Evolutionary conservation across 2,888 invertebrate genomes (phyloP), one percentile per base, ranked within the genome.

Genomic region (Polylopha cassiicola): DNA sequence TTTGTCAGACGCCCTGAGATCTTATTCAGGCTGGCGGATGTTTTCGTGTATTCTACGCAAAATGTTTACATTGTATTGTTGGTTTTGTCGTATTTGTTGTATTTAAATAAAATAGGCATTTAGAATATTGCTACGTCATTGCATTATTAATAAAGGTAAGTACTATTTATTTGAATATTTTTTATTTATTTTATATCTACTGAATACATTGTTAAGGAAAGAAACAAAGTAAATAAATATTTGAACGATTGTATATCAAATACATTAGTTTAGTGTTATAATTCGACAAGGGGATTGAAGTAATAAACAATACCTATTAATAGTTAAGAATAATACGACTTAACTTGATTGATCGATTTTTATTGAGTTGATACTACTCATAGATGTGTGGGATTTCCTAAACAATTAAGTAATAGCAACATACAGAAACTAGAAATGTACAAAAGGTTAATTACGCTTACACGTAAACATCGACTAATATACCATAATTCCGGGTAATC

Each of bases 401-500:
- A n/a, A 17, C 7, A 10, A 7, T 4, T 13, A 4, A 26, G 8
- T 14, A 10, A 14, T 8, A 27, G 2, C 8, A 3, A 16, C 16
- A 11, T 4, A 8, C 5, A 16, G n/a, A n/a, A n/a, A 3, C 15
- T 21, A 13, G 16, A 38, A 23, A 26, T 32, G 39, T 27, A 29
- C 21, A 28, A 21, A 37, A 44, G 45, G 52, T 45, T 53, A 61
- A 60, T 11, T n/a, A 53, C 49, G 51, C 46, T 53, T 58, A 59
- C 59, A 61, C 53, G 53, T 59, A 65, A 66, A 68, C 55, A 63
- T 60, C 58, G 48, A 53, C 51, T 55, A 54, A 59, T 56, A 58
- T 47, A 61, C 67, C 62, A 63, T 69, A 69, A 70, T 68, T 55
- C 67, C 59, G 53, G 48, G 48, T 69, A 70, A 72, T 70, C 65